Percentiles rank a stretch among this genome's conserved stretches.
phyloP scores from a whole-genome alignment of 2,888 invertebrate genomes.

The Microctonus aethiopoides region DNA sequence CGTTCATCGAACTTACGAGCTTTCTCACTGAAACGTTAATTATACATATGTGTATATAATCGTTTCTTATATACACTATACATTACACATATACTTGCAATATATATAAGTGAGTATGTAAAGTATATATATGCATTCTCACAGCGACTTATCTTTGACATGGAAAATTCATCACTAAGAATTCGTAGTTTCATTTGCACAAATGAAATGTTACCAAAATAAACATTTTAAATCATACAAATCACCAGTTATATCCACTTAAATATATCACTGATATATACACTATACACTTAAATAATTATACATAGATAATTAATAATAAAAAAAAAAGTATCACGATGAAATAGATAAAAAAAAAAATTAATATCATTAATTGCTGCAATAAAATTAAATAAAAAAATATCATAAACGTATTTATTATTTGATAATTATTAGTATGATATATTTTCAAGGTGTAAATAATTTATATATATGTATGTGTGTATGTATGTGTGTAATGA shows the following conservation, averaged over 20 bases:
- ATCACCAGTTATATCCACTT: background rate
- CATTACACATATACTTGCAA: no score
- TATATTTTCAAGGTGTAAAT: background rate
- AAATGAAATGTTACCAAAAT: background rate
- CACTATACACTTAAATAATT: background rate
- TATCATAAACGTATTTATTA: no score
- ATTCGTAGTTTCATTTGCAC: background rate
- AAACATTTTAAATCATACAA: background rate
- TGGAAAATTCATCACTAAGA: background rate
- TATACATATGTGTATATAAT: background rate
- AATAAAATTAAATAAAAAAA: no score
- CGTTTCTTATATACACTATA: no score
- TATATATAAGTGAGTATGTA: background rate
- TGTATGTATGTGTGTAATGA: no score
- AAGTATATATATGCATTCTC: background rate
- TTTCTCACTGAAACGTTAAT: background rate
- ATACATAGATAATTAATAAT: no score
- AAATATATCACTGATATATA: background rate
- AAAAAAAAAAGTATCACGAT: no score
- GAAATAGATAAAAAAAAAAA: no score
- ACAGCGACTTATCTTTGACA: background rate
- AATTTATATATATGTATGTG: background rate
- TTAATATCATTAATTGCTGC: no score
- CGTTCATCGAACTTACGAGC: conserved; percentile 38
- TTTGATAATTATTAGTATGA: no score